Percentiles rank a stretch among this genome's conserved stretches.
phyloP scores from a whole-genome alignment of 2,888 invertebrate genomes.

The Chrysotoxum bicinctum region DNA sequence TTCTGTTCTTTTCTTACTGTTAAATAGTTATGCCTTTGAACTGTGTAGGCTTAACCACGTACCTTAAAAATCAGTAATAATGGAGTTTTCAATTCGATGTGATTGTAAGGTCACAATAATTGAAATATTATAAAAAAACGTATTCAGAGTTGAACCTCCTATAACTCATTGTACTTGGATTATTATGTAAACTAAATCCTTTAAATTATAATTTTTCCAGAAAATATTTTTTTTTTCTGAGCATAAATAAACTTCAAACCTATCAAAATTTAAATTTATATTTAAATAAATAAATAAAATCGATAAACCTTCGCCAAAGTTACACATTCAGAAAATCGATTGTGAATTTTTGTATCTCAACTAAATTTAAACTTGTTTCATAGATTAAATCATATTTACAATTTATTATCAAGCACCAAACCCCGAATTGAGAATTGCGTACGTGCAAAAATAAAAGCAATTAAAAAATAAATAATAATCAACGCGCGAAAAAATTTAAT shows the following conservation, averaged over 20 bases:
- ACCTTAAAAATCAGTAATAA: too few species aligned
- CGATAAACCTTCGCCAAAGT: background rate
- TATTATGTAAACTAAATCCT: background rate
- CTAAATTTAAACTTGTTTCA: background rate
- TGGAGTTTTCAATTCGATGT: too few species aligned
- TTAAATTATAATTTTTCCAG: background rate
- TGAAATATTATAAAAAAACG: background rate
- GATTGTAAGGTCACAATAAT: background rate
- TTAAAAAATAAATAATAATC: background rate
- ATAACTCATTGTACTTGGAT: background rate
- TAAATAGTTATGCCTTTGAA: too few species aligned
- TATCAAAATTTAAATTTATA: background rate
- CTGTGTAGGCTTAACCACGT: too few species aligned
- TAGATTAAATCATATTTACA: background rate
- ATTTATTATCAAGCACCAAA: background rate
- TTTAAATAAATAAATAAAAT: background rate
- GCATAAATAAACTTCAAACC: background rate
- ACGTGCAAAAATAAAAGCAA: background rate
- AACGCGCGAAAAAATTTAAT: background rate
- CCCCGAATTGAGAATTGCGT: background rate
- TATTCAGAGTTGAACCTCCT: background rate
- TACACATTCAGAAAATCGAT: background rate
- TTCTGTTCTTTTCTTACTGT: too few species aligned
- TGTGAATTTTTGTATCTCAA: background rate
- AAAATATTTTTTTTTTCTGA: background rate